phyloP scores from a whole-genome alignment of 2,113 vertebrate genomes.

The Heterotilapia buettikoferi region DNA sequence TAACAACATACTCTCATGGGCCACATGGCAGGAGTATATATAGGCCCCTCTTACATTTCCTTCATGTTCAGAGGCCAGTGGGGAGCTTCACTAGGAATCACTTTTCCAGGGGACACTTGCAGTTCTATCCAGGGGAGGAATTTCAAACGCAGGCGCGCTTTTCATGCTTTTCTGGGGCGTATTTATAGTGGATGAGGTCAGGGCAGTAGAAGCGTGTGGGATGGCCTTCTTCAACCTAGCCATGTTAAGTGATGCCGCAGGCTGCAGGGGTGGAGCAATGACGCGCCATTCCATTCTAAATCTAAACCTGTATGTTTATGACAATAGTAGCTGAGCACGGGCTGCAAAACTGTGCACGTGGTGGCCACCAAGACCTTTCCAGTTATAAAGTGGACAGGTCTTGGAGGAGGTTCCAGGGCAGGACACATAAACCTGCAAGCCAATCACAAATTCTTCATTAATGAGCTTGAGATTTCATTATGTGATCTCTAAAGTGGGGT shows the following conservation, averaged over 20 bases:
- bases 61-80: slow-evolving; percentile 18
- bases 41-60: slow-evolving; percentile 46
- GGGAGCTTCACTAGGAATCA: neutral
- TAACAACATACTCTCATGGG: slow-evolving; percentile 44
- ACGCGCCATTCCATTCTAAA: slow-evolving; percentile 42
- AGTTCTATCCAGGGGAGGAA: slow-evolving; percentile 26
- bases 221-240: slow-evolving; percentile 31
- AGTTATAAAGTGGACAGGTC: neutral
- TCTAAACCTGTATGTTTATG: slow-evolving; percentile 31
- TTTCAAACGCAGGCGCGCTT: slow-evolving; percentile 39
- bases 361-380: neutral
- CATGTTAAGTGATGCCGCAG: slow-evolving; percentile 53
- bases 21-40: slow-evolving; percentile 41
- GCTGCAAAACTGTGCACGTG: neutral
- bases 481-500: neutral
- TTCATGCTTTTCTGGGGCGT: slow-evolving; percentile 35
- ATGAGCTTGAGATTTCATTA: accelerated
- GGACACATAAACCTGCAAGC: neutral
- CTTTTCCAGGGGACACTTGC: slow-evolving; percentile 16
- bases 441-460: neutral
- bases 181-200: slow-evolving; percentile 60
- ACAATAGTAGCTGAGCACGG: slow-evolving; percentile 14
- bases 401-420: neutral
- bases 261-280: slow-evolving; percentile 17
- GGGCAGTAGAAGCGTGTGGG: slow-evolving; percentile 5